Conservation (phyloP, 2,113 vertebrate species). For the Psilopsiagon aurifrons region DNA sequence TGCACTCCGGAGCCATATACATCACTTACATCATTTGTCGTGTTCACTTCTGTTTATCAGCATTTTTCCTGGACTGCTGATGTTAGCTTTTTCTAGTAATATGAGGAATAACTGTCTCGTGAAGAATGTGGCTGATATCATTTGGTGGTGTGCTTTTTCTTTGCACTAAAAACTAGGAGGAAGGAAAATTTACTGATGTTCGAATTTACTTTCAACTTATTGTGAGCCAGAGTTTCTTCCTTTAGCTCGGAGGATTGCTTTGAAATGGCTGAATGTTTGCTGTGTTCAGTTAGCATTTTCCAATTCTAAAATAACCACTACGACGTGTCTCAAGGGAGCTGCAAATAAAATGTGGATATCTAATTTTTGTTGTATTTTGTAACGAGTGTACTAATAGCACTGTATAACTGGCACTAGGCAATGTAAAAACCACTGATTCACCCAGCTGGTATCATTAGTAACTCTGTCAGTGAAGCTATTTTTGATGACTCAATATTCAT, state of each 20-base stretch:
- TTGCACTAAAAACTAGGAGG: background rate
- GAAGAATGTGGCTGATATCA: background rate
- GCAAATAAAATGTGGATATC: conserved; percentile 39
- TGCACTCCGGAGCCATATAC: background rate
- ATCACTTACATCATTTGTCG: background rate
- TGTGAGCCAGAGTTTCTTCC: background rate
- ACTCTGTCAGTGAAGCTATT: conserved; percentile 59
- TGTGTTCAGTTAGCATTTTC: conserved; percentile 1
- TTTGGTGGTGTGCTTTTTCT: background rate
- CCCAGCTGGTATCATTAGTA: conserved; percentile 55
- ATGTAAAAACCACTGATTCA: conserved; percentile 53
- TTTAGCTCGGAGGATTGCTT: background rate
- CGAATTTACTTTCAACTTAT: background rate
- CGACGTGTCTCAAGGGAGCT: conserved; percentile 8
- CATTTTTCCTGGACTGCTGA: conserved; percentile 60
- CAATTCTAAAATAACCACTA: conserved; percentile 40
- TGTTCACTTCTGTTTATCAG: conserved; percentile 44
- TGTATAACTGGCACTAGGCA: conserved; percentile 18
- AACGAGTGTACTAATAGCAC: background rate
- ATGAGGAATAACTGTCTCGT: conserved; percentile 4
- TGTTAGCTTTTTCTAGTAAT: conserved; percentile 24
- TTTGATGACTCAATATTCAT: conserved; percentile 71
- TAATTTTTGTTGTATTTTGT: conserved; percentile 44
- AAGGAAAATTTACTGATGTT: background rate
- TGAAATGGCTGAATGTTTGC: background rate